Percentiles rank a stretch among this genome's conserved stretches.
phyloP scores from a whole-genome alignment of 2,888 invertebrate genomes.

The Chrysolina oricalcia region DNA sequence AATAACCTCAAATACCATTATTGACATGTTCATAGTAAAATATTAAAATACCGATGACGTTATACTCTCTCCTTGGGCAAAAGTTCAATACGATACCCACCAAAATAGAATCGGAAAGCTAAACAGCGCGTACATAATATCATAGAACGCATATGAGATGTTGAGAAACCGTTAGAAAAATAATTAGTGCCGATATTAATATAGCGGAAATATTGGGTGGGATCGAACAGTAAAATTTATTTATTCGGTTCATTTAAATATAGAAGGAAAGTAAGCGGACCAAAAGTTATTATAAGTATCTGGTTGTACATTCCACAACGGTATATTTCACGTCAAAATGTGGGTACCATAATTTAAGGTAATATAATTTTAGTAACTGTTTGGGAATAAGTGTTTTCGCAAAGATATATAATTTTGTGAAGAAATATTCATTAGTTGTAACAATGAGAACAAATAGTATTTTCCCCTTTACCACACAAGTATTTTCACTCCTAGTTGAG shows the following conservation, averaged over 20 bases:
- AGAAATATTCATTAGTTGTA: too few species aligned
- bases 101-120: constrained; percentile 9
- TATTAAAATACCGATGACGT: constrained; percentile 16
- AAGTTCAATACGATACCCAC: constrained; percentile 12
- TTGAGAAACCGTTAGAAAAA: constrained; percentile 26
- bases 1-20: constrained; percentile 3
- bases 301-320: neutral
- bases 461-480: too few species aligned
- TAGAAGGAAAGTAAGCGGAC: neutral
- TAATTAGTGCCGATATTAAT: constrained; percentile 16
- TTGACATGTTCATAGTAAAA: neutral
- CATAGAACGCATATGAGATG: neutral
- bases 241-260: constrained; percentile 16
- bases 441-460: too few species aligned
- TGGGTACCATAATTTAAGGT: neutral
- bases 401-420: too few species aligned
- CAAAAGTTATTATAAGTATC: neutral
- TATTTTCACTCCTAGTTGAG: too few species aligned
- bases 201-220: constrained; percentile 25
- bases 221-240: constrained; percentile 19
- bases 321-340: neutral
- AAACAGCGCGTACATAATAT: constrained; percentile 6
- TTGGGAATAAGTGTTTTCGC: neutral
- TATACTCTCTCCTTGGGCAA: neutral
- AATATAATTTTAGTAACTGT: neutral